Conservation (phyloP, 2,888 invertebrate species). For the Amphipyra berbera region DNA sequence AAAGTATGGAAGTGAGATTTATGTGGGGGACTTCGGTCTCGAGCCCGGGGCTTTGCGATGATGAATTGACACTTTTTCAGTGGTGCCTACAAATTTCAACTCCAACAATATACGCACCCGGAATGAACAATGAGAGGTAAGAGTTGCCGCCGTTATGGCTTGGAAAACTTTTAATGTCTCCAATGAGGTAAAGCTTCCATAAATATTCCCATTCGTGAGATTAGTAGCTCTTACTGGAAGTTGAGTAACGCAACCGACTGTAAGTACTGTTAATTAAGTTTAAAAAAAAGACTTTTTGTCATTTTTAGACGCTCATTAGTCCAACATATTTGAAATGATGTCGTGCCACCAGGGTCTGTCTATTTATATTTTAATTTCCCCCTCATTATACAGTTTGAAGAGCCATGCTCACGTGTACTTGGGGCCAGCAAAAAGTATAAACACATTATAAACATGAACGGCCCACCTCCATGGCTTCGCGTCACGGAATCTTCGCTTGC, state of each 20-base stretch:
- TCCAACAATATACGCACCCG: slow-evolving; percentile 86
- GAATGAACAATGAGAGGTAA: slow-evolving; percentile 87
- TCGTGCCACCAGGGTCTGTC: slow-evolving; percentile 45
- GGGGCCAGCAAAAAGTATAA: slow-evolving; percentile 77
- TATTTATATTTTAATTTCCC: slow-evolving; percentile 72
- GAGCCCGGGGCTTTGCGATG: slow-evolving; percentile 88
- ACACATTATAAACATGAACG: slow-evolving; percentile 82
- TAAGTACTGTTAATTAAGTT: slow-evolving; percentile 73
- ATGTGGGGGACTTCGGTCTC: slow-evolving; percentile 87
- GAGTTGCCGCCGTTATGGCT: slow-evolving; percentile 82
- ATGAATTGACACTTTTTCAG: slow-evolving; percentile 90
- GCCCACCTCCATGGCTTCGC: slow-evolving; percentile 75
- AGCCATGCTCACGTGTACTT: slow-evolving; percentile 72
- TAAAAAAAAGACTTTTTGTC: slow-evolving; percentile 52
- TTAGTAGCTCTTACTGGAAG: slow-evolving; percentile 81
- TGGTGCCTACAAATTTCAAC: slow-evolving; percentile 87
- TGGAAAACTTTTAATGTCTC: slow-evolving; percentile 87
- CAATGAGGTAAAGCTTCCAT: slow-evolving; percentile 85
- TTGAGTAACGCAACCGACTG: slow-evolving; percentile 68
- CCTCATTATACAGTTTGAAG: slow-evolving; percentile 71
- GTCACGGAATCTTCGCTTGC: slow-evolving; percentile 85
- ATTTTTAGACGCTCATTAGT: slow-evolving; percentile 48
- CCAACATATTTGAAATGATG: slow-evolving; percentile 39
- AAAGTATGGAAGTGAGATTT: slow-evolving; percentile 90
- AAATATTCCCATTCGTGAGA: slow-evolving; percentile 83